Conservation (phyloP, 2,797 vertebrate species). For the Sciaenops ocellatus region DNA sequence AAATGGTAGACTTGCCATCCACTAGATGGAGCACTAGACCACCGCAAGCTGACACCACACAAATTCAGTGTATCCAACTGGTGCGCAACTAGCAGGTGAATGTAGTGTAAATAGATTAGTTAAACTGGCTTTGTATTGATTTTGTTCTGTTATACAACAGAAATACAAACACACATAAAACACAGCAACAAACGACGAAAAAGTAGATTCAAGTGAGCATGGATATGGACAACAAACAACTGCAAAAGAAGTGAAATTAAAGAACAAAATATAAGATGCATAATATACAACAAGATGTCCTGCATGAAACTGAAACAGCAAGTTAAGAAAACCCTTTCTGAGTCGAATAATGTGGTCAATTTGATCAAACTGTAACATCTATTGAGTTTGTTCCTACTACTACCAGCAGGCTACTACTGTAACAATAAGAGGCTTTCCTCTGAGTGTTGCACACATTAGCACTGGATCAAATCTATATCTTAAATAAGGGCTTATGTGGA, state of each 20-base stretch:
- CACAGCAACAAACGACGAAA: neutral
- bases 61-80: neutral
- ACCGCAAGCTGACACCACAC: neutral
- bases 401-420: neutral
- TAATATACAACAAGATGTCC: no score
- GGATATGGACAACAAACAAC: neutral
- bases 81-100: neutral
- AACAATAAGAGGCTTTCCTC: no score
- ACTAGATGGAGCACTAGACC: slow-evolving; percentile 49
- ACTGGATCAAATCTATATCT: neutral
- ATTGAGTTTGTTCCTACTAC: no score
- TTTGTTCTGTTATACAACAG: neutral
- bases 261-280: neutral
- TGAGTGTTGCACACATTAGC: neutral
- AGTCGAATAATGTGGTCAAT: neutral
- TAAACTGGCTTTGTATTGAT: neutral
- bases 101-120: neutral
- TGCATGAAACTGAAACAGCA: neutral
- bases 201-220: neutral
- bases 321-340: neutral
- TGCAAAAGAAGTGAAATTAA: neutral
- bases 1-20: neutral
- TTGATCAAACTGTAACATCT: neutral
- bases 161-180: neutral
- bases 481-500: neutral